phyloP scores from a whole-genome alignment of 1,140 invertebrate species.

The Mycetomoellerius zeteki region DNA sequence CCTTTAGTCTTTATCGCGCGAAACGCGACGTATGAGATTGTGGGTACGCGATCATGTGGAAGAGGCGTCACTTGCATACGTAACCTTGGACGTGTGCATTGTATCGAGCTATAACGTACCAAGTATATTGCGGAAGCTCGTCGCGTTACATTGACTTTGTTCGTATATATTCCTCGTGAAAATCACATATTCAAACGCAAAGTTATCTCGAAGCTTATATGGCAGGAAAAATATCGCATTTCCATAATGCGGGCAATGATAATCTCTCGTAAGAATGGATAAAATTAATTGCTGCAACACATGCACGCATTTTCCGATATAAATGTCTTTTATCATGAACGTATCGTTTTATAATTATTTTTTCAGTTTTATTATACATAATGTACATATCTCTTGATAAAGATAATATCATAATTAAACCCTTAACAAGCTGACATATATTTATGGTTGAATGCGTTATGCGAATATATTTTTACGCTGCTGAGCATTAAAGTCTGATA shows the following conservation, averaged over 20 bases:
- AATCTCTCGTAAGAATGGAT: neutral
- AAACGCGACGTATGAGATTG: constrained; percentile 44
- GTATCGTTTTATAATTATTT: constrained; percentile 9
- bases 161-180: neutral
- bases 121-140: constrained; percentile 25
- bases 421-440: constrained; percentile 11
- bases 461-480: constrained; percentile 23
- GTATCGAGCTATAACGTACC: constrained; percentile 8
- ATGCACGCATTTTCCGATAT: neutral
- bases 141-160: constrained; percentile 8
- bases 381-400: neutral
- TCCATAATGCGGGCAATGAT: neutral
- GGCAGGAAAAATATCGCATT: neutral
- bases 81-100: constrained; percentile 58
- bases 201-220: neutral
- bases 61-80: constrained; percentile 41
- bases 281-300: neutral
- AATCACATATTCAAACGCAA: neutral
- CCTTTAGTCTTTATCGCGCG: constrained; percentile 61
- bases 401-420: constrained; percentile 22
- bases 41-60: constrained; percentile 59
- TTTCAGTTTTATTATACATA: neutral
- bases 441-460: neutral
- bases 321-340: neutral
- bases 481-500: constrained; percentile 37